These are phyloP conservation scores for Drosophila tropicalis DNA, from an alignment of 1,140 invertebrate species.

Conservation along the genomic window DNA sequence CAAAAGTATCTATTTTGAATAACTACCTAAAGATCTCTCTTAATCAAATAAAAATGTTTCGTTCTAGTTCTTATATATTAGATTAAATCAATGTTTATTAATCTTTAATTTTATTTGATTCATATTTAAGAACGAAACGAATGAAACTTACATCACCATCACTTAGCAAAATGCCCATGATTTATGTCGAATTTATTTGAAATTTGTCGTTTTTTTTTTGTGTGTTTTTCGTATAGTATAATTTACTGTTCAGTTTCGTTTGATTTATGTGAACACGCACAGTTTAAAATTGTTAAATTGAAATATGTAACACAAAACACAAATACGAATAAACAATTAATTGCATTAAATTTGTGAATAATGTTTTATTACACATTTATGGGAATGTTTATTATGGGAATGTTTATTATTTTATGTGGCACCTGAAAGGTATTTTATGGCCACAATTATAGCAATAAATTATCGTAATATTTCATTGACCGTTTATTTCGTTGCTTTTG, in stretches of 20 bases:
- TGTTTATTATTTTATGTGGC: conserved; percentile 63
- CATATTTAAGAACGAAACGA: neutral
- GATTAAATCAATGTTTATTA: no score
- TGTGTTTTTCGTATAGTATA: conserved; percentile 19
- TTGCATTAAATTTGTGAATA: conserved; percentile 49
- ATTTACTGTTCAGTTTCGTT: conserved; percentile 22
- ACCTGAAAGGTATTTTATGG: conserved; percentile 38
- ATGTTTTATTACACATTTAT: conserved; percentile 50
- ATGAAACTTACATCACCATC: conserved; percentile 78
- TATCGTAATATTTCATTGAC: conserved; percentile 70
- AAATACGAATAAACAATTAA: conserved; percentile 36
- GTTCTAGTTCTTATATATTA: no score
- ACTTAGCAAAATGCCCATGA: conserved; percentile 78
- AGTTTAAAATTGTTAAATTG: conserved; percentile 48
- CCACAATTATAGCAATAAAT: conserved; percentile 63
- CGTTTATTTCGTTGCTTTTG: conserved; percentile 50
- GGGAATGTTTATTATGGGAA: conserved; percentile 54
- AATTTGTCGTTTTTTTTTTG: conserved; percentile 49
- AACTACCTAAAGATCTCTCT: no score
- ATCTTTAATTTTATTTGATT: no score
- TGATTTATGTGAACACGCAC: conserved; percentile 43
- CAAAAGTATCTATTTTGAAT: no score
- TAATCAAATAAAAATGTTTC: no score
- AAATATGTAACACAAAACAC: conserved; percentile 40
- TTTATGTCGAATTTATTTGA: conserved; percentile 52